Base-by-base conservation (phyloP, 2,797 vertebrate genomes). In the Cyprinodon diabolis region DNA sequence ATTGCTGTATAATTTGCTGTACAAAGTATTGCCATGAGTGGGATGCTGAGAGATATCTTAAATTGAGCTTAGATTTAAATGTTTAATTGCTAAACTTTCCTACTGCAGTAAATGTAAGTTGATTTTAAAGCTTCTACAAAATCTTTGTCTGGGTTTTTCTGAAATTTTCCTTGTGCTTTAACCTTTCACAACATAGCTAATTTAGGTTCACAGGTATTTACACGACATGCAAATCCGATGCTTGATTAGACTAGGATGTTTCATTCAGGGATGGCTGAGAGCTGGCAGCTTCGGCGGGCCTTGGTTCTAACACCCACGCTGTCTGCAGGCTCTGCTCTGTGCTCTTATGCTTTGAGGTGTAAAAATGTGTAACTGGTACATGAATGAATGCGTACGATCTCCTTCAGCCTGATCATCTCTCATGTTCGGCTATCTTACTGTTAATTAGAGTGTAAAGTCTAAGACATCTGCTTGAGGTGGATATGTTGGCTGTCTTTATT, bases 361-460 rank as follows among this genome's bases (percentile, higher is more conserved):
- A 52, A 74, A 73, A 84, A 83, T 82, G 68, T 72, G 81, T 69
- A 14, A 62, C 58, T 72, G 11, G 75, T 84, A 87, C 84, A 82
- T 88, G 90, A 92, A 93, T 90, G 86, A 88, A 73, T 54, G 76
- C 82, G 81, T 82, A 78, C 78, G 68, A 76, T 81, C 77, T 84
- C 75, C 63, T 81, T 71, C 71, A 51, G 82, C 72, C 83, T 72
- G 60, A 72, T 69, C 71, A 60, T 81, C 69, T 72, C 56, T 71
- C 65, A 68, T 43, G 68, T 78, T 69, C 12, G 8, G 48, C 83
- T 68, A 60, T 78, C 72, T 23, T 58, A 60, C 74, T 68, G 78
- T 83, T 79, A 86, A 86, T 86, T 76, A 81, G 82, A 79, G 72
- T 30, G 66, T 74, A 58, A 78, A 84, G 89, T 83, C 83, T 85